Evolutionary conservation across 2,797 vertebrate species (phyloP).

Genomic region (Tokudaia tokunoshimensis): DNA sequence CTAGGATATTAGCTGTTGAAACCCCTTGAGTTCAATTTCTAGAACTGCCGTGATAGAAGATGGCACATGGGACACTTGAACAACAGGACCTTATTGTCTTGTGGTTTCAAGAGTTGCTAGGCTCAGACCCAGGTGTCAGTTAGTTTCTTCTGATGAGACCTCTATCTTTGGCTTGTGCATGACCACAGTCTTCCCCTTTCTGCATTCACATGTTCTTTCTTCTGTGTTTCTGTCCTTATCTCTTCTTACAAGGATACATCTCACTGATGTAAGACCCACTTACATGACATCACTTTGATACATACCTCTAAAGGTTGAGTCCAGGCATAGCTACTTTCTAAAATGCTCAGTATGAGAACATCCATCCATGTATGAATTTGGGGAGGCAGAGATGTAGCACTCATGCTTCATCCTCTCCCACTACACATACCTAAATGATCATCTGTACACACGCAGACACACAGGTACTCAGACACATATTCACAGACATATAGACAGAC

Average conservation of each 20-base stretch:
- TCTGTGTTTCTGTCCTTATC: neutral
- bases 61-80: rapidly evolving
- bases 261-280: neutral
- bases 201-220: neutral
- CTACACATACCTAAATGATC: neutral
- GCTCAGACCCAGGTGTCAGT: neutral
- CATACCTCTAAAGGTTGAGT: neutral
- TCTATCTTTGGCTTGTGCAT: neutral
- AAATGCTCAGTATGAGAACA: neutral
- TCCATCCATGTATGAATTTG: neutral
- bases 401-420: neutral
- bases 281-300: neutral
- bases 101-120: neutral
- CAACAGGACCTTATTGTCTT: neutral
- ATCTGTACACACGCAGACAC: too few relatives aligned
- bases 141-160: neutral
- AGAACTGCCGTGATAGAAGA: neutral
- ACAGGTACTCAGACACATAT: neutral
- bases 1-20: neutral
- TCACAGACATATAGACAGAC: neutral
- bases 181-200: neutral
- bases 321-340: neutral
- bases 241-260: neutral
- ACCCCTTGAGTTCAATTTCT: neutral
- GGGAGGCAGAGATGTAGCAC: neutral